phyloP scores from a whole-genome alignment of 2,113 vertebrate species.

The Merops nubicus region DNA sequence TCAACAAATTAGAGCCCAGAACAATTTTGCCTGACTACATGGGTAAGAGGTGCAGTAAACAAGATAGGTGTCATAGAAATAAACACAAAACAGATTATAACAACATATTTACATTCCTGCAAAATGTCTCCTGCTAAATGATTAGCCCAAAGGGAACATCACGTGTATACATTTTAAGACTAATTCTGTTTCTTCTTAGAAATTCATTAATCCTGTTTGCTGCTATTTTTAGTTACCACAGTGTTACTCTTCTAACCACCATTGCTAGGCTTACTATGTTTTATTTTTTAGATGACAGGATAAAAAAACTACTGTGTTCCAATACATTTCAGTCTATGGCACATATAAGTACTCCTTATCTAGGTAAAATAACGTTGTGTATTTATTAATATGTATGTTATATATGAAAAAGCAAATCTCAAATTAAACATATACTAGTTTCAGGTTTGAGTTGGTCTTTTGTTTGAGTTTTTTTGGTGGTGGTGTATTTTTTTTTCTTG shows the following conservation, averaged over 20 bases:
- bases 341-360: background rate
- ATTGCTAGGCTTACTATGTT: background rate
- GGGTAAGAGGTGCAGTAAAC: background rate
- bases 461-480: fast-evolving
- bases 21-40: background rate
- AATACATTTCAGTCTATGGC: background rate
- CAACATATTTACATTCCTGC: background rate
- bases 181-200: background rate
- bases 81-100: background rate
- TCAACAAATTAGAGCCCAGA: background rate
- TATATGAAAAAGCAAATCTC: background rate
- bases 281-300: background rate
- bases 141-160: background rate
- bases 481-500: no score
- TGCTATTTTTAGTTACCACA: background rate
- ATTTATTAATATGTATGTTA: background rate
- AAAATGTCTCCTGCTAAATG: background rate
- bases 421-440: background rate
- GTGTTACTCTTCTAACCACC: background rate
- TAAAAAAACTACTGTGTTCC: background rate
- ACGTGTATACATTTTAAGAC: fast-evolving
- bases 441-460: background rate
- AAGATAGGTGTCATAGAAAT: background rate
- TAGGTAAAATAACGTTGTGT: background rate
- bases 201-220: background rate